Evolutionary conservation across 2,888 invertebrate genomes (phyloP), one percentile per base, ranked within the genome.

Genomic region (Gymnoscelis rufifasciata): DNA sequence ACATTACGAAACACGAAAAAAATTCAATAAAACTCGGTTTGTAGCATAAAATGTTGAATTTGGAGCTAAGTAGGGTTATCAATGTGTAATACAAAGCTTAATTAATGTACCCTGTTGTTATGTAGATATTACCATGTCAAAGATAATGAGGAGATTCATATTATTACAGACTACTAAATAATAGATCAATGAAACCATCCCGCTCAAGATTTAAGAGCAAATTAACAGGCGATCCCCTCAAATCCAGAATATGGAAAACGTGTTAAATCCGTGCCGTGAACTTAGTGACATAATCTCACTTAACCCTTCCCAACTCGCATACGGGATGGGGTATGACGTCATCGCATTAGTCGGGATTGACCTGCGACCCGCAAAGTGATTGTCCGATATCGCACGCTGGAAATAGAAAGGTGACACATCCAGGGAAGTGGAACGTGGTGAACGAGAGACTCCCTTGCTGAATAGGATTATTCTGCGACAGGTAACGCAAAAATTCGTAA

Each of bases 261-360:
- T 36, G 38, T 43, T 43, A 48, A 48, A 48, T 39, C 39, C 27
- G 28, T 37, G 27, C 37, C 47, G 37, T 30, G n/a, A 19, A 31
- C 12, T n/a, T 30, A 26, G 44, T 42, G 41, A 29, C 42, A 43
- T 36, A 45, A 49, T 51, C 46, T 43, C 33, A 35, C 33, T 37
- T 38, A 54, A 49, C 46, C 53, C 47, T 52, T 52, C 50, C 47
- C 49, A n/a, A n/a, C 5, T 19, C 19, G 49, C 40, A 51, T 44
- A 27, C 36, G 49, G 43, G 46, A 46, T 38, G 49, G 46, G 43
- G 44, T 15, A 51, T 74, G 74, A 75, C 74, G 74, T 73, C 75
- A 74, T 57, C 59, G 59, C 69, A 66, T 71, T 72, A 71, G 68
- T 60, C 48, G 58, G 58, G 67, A 69, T 64, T 70, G 70, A 68